A percentile compares a stretch with the other conserved stretches of the same genome.
phyloP scores from a whole-genome alignment of 2,113 vertebrate species.

The Tachuris rubrigastra region DNA sequence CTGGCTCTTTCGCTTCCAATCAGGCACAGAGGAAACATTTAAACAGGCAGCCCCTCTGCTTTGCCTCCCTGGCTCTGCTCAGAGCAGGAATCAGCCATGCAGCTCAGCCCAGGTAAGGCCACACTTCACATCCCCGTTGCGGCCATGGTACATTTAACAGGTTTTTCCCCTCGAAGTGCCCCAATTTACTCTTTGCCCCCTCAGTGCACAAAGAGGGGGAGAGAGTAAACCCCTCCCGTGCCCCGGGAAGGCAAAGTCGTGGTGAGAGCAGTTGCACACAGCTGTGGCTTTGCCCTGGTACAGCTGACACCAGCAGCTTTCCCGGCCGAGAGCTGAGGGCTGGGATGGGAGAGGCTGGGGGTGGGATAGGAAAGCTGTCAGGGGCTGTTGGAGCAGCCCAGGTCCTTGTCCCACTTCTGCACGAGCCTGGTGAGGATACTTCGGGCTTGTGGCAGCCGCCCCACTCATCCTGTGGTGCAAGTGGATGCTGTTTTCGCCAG shows the following conservation, averaged over 20 bases:
- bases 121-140: neutral
- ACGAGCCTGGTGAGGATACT: neutral
- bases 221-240: neutral
- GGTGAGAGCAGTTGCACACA: neutral
- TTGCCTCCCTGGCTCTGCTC: constrained; percentile 41
- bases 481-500: accelerated
- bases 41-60: constrained; percentile 32
- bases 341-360: neutral
- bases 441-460: neutral
- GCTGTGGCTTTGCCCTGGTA: neutral
- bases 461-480: neutral
- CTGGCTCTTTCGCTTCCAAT: constrained; percentile 59
- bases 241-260: neutral
- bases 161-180: neutral
- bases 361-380: neutral
- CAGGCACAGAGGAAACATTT: constrained; percentile 64
- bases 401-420: neutral
- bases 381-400: neutral
- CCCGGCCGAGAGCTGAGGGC: neutral
- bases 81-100: constrained; percentile 60
- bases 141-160: neutral
- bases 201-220: neutral
- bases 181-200: neutral
- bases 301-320: neutral
- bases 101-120: constrained; percentile 68